A percentile compares a stretch with the other conserved stretches of the same genome.
Conservation (phyloP, 2,113 vertebrate genomes). For the Petromus typicus region DNA sequence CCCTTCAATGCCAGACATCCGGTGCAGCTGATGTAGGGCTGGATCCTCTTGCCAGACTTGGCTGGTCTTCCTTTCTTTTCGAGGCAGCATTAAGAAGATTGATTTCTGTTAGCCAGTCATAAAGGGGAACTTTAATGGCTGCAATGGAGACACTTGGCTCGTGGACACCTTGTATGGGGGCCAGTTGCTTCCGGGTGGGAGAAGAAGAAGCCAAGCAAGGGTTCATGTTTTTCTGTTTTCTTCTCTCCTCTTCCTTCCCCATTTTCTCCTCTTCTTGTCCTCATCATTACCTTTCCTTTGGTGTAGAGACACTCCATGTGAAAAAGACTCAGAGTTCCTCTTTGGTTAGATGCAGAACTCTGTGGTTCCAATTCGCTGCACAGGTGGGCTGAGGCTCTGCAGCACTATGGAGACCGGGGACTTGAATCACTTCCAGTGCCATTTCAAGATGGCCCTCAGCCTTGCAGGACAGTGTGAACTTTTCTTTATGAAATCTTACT, state of each 20-base stretch:
- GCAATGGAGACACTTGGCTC: slow-evolving; percentile 65
- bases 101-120: slow-evolving; percentile 75
- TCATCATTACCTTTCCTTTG: neutral
- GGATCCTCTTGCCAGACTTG: slow-evolving; percentile 69
- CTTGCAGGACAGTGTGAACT: neutral
- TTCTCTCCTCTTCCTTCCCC: neutral
- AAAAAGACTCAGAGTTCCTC: neutral
- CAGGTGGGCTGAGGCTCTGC: accelerated
- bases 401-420: accelerated
- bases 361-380: neutral
- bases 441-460: neutral
- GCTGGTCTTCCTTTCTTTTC: slow-evolving; percentile 62
- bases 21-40: slow-evolving; percentile 36
- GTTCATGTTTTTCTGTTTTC: slow-evolving; percentile 14
- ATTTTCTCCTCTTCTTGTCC: neutral
- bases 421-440: neutral
- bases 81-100: slow-evolving; percentile 64
- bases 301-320: neutral
- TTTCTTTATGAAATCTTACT: neutral
- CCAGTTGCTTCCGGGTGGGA: neutral
- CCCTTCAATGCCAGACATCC: slow-evolving; percentile 66
- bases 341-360: neutral
- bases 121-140: slow-evolving; percentile 58
- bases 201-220: neutral
- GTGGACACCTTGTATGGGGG: slow-evolving; percentile 41